Base-by-base conservation (phyloP, 2,888 invertebrate species). In the Adela reaumurella region DNA sequence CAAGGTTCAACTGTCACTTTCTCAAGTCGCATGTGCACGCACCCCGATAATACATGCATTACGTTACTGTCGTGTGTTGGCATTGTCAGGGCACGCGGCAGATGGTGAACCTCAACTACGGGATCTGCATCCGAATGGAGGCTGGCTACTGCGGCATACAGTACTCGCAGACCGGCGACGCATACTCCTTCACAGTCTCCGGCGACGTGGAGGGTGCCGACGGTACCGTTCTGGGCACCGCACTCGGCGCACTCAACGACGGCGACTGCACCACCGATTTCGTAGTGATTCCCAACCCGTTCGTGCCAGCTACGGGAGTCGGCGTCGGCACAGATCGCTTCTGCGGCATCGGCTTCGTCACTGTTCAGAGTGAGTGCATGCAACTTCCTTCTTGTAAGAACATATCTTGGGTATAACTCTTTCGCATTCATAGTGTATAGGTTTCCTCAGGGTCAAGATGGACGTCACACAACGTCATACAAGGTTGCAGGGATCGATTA, bases 61-160 rank as follows among this genome's bases (percentile, higher is more conserved):
- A n/a, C n/a, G n/a, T n/a, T n/a, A n/a, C n/a, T n/a, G n/a, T n/a
- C n/a, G n/a, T n/a, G n/a, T n/a, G n/a, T n/a, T n/a, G n/a, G n/a
- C n/a, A n/a, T n/a, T n/a, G n/a, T n/a, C 61, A 71, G 48, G 90
- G 90, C 1, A 88, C 89, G 0, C 70, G 92, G 24, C 87, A 92
- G 65, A 70, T 92, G 50, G 85, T 82, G 2, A 87, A 86, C 62
- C 70, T 85, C 53, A 85, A 86, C 64, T 92, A 92, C 61, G 91
- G 91, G 3, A 85, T 90, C 47, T 92, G 92, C 58, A 81, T 92
- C 17, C 76, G 85, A 58, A 86, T 87, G 83, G 84, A 82, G 46
- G 81, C 86, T 1, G 90, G 89, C 11, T 86, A 81, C 62, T 92
- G 92, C 60, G 74, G 81, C 19, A 90, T 92, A 50, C 83, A 83